phyloP scores from a whole-genome alignment of 23 tunicate species.

The Phallusia fumigata region DNA sequence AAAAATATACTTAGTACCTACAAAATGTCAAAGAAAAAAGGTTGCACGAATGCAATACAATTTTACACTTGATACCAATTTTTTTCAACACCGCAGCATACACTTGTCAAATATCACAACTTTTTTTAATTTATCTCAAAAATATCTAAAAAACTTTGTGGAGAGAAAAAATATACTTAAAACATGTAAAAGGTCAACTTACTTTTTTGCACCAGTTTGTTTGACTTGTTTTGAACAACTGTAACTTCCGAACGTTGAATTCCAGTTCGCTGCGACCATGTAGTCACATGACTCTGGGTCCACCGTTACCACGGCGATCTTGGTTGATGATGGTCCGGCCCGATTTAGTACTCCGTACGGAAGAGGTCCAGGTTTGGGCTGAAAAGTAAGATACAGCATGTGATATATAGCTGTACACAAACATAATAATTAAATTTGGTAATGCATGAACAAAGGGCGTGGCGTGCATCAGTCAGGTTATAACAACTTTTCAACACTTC shows the following conservation, averaged over 20 bases:
- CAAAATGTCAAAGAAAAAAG: not conserved
- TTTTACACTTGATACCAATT: no score
- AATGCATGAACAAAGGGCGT: no score
- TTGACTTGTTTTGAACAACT: slow-evolving; percentile 65
- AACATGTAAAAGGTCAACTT: no score
- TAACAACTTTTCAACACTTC: no score
- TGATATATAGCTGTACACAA: no score
- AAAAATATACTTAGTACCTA: not conserved
- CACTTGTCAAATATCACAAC: no score
- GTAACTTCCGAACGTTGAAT: slow-evolving; percentile 49
- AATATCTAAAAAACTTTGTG: no score
- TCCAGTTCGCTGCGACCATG: slow-evolving; percentile 48
- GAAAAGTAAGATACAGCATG: not conserved
- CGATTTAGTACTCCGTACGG: slow-evolving; percentile 46
- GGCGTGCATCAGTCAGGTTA: no score
- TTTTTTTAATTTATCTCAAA: no score
- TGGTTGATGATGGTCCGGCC: slow-evolving; percentile 71
- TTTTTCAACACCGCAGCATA: not conserved
- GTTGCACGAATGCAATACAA: not conserved
- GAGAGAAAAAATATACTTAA: no score
- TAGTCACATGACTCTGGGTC: slow-evolving; percentile 80
- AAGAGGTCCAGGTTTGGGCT: slow-evolving; percentile 55
- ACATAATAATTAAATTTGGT: no score
- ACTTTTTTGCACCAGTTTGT: slow-evolving; percentile 73
- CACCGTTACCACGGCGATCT: slow-evolving; percentile 80